phyloP scores from a whole-genome alignment of 2,888 invertebrate genomes.

The Sialis fuliginosa region DNA sequence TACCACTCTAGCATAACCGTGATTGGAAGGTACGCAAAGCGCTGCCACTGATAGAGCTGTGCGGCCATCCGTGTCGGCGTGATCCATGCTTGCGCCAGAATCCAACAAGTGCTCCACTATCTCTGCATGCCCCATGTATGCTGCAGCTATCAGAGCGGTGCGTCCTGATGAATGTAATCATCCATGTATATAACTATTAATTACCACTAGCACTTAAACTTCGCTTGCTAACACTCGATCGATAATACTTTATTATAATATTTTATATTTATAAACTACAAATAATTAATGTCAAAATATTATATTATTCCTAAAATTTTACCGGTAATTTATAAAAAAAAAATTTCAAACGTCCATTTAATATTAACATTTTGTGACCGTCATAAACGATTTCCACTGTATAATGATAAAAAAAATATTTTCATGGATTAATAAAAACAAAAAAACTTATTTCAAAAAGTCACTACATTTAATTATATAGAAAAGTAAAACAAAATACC shows the following conservation, averaged over 20 bases:
- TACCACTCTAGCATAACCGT: slow-evolving; percentile 47
- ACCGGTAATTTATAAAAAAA: neutral
- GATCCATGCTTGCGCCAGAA: slow-evolving; percentile 67
- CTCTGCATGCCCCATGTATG: slow-evolving; percentile 92
- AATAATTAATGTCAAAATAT: too few relatives aligned
- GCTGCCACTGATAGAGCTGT: slow-evolving; percentile 80
- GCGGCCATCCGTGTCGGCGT: slow-evolving; percentile 72
- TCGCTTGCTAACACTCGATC: too few relatives aligned
- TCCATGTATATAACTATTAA: too few relatives aligned
- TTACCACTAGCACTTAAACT: too few relatives aligned
- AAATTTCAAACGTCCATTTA: neutral
- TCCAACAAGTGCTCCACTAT: slow-evolving; percentile 70
- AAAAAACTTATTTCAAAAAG: neutral
- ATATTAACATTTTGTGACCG: too few relatives aligned
- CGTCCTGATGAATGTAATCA: slow-evolving; percentile 27
- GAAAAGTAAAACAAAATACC: slow-evolving; percentile 18
- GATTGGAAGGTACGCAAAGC: slow-evolving; percentile 63
- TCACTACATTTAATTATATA: neutral
- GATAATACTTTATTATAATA: too few relatives aligned
- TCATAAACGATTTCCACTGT: too few relatives aligned
- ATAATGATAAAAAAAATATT: too few relatives aligned
- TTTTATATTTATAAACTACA: too few relatives aligned
- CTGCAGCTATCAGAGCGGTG: slow-evolving; percentile 85
- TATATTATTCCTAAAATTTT: too few relatives aligned
- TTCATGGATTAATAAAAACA: neutral